Conservation (phyloP, 64 coral and sea anemone species). For the Pachyseris speciosa region DNA sequence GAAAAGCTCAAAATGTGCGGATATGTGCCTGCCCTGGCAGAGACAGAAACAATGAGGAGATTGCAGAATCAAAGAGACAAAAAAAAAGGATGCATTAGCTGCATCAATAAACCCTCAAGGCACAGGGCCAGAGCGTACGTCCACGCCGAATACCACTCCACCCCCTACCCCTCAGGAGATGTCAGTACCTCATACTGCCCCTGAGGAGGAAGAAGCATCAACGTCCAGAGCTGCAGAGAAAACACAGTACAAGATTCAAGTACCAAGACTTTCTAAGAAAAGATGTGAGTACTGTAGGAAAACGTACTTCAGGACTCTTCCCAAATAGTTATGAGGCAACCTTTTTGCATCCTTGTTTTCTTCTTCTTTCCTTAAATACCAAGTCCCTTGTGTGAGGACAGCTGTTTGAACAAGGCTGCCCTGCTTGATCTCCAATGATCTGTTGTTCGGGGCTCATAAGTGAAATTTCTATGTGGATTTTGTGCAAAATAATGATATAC, state of each 20-base stretch:
- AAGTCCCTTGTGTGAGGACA: no score
- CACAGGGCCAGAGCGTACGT: not conserved
- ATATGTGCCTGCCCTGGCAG: conserved; percentile 91
- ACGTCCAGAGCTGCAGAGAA: conserved; percentile 26
- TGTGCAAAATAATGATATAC: no score
- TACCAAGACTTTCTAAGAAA: conserved; percentile 65
- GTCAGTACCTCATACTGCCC: conserved; percentile 3
- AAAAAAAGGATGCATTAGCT: not conserved
- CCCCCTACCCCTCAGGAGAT: conserved; percentile 11
- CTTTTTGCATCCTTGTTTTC: not conserved
- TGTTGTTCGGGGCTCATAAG: no score
- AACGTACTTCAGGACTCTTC: not conserved
- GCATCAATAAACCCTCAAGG: not conserved
- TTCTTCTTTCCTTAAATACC: not conserved
- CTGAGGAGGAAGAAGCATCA: conserved; percentile 23
- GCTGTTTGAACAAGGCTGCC: no score
- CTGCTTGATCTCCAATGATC: no score
- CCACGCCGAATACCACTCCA: conserved; percentile 3
- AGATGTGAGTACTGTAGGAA: conserved; percentile 60
- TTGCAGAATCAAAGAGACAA: conserved; percentile 46
- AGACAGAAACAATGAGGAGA: conserved; percentile 79
- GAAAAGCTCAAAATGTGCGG: conserved; percentile 75
- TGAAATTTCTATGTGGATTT: no score
- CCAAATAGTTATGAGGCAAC: no score
- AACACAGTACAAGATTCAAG: not conserved